Conservation (phyloP, 2,888 invertebrate genomes). For the Andrena trimmerana region DNA sequence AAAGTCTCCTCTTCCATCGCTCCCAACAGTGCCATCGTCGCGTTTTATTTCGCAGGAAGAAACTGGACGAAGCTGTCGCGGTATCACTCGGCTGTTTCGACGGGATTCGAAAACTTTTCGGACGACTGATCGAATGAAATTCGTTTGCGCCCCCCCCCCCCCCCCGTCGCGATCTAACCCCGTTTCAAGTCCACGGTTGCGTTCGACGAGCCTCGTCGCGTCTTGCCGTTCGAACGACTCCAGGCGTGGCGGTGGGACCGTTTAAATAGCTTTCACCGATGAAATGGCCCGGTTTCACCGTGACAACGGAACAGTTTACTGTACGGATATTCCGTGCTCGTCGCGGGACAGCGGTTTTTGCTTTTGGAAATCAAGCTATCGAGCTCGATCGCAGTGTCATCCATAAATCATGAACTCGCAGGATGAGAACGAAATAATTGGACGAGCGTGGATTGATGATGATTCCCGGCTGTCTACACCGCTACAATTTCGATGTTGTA, state of each 20-base stretch:
- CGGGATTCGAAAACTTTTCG: constrained; percentile 34
- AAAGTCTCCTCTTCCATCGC: constrained; percentile 21
- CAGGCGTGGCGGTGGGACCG: not conserved
- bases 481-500: constrained; percentile 24
- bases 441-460: constrained; percentile 32
- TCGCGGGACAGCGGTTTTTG: not conserved
- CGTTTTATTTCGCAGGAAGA: constrained; percentile 1
- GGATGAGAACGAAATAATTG: constrained; percentile 42
- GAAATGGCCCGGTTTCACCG: not conserved
- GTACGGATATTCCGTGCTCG: not conserved
- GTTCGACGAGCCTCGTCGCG: not conserved
- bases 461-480: not conserved
- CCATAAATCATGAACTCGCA: constrained; percentile 34
- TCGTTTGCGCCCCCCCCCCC: constrained; percentile 7
- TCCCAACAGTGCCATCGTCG: constrained; percentile 20
- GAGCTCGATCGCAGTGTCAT: constrained; percentile 1
- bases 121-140: constrained; percentile 38
- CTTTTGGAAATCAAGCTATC: not conserved
- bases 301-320: not conserved
- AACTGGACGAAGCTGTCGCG: constrained; percentile 29
- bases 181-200: not conserved
- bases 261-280: not conserved
- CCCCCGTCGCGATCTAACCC: not conserved
- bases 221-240: not conserved
- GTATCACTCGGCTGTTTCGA: constrained; percentile 24